phyloP scores from a whole-genome alignment of 2,113 vertebrate genomes.

The Cynopterus brachyotis region DNA sequence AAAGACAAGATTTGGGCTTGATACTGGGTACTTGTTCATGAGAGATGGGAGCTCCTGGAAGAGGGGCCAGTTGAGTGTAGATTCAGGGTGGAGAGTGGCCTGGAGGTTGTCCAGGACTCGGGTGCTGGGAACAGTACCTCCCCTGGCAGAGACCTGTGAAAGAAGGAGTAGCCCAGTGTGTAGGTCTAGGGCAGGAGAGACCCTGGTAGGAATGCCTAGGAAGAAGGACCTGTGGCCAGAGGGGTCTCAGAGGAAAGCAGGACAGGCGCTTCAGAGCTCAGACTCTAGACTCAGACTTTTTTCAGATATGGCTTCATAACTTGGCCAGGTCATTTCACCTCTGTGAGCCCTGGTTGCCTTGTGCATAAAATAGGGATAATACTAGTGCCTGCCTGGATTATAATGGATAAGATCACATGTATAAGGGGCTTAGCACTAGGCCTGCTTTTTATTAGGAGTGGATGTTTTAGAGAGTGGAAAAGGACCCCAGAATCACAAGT shows the following conservation, averaged over 20 bases:
- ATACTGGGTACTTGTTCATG: not conserved
- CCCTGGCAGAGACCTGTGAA: not conserved
- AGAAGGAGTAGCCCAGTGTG: not conserved
- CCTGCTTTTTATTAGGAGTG: not conserved
- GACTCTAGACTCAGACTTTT: not conserved
- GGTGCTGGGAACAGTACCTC: not conserved
- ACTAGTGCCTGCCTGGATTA: not conserved
- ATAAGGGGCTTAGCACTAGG: not conserved
- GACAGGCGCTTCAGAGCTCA: not conserved
- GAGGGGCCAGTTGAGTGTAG: not conserved
- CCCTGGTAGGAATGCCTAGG: not conserved
- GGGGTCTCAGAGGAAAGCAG: not conserved
- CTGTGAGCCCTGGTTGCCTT: slow-evolving; percentile 5
- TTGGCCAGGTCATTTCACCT: not conserved
- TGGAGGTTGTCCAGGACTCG: not conserved
- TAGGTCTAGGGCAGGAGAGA: not conserved
- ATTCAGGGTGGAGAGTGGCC: not conserved
- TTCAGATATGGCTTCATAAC: not conserved
- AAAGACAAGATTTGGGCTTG: not conserved
- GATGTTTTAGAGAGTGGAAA: not conserved
- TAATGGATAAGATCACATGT: not conserved
- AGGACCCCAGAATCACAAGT: not conserved
- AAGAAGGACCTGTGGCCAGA: not conserved
- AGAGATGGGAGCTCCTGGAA: not conserved
- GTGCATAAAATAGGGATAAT: not conserved